Evolutionary conservation across 2,888 invertebrate species (phyloP).

Genomic region (Chloromyia formosa): DNA sequence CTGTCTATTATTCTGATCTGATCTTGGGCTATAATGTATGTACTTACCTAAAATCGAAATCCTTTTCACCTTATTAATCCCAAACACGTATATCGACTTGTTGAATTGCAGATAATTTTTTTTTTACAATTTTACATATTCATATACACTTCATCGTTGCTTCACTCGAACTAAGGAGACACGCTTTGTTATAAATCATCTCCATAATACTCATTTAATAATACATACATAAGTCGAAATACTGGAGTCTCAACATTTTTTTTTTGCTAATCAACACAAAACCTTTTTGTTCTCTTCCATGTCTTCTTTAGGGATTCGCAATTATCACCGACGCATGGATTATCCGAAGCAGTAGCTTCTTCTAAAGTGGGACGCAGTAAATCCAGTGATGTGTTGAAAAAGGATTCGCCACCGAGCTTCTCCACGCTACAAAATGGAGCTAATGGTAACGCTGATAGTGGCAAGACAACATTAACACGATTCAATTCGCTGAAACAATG

Average conservation of each 20-base stretch:
- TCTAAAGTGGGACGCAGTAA: slow-evolving; percentile 66
- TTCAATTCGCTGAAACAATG: slow-evolving; percentile 86
- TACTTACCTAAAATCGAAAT: too few species aligned
- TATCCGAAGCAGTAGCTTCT: background rate
- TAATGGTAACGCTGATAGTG: slow-evolving; percentile 52
- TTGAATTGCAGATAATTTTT: too few species aligned
- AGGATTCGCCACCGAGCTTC: slow-evolving; percentile 64
- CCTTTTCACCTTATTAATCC: too few species aligned
- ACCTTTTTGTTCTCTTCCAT: slow-evolving; percentile 15
- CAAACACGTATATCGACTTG: too few species aligned
- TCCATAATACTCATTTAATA: too few species aligned
- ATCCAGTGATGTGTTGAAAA: slow-evolving; percentile 80
- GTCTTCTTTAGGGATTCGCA: slow-evolving; percentile 30
- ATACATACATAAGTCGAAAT: slow-evolving; percentile 39
- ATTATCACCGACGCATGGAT: slow-evolving; percentile 21
- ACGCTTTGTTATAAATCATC: too few species aligned
- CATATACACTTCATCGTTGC: too few species aligned
- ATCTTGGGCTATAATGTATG: too few species aligned
- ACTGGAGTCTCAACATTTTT: slow-evolving; percentile 46
- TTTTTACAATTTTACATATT: too few species aligned
- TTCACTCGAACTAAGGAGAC: too few species aligned
- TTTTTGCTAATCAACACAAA: slow-evolving; percentile 39
- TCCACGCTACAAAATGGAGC: slow-evolving; percentile 59
- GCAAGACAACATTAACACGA: slow-evolving; percentile 65
- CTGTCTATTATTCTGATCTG: too few species aligned